A percentile compares a stretch with the other conserved stretches of the same genome.
These are phyloP conservation scores for Montipora cactus DNA, from an alignment of 64 coral and sea anemone species.

Conservation along the genomic window DNA sequence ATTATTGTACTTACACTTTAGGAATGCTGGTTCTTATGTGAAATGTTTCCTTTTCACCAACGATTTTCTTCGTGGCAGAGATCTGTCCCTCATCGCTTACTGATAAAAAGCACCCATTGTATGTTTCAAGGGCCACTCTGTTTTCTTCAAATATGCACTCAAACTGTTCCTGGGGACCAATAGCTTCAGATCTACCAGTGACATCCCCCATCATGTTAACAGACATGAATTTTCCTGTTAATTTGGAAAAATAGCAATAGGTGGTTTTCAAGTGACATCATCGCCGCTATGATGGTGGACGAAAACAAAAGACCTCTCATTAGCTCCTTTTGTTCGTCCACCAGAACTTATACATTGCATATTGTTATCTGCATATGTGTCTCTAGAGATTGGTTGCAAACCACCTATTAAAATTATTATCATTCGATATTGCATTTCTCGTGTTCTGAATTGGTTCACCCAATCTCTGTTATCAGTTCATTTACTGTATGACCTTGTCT, in stretches of 20 bases:
- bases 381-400: too few relatives aligned
- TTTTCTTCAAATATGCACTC: constrained; percentile 97
- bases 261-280: too few relatives aligned
- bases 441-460: too few relatives aligned
- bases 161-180: constrained; percentile 96
- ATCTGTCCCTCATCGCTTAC: constrained; percentile 81
- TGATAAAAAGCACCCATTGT: constrained; percentile 95
- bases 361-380: too few relatives aligned
- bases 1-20: constrained; percentile 61
- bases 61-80: constrained; percentile 79
- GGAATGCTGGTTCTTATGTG: constrained; percentile 78
- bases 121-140: constrained; percentile 87
- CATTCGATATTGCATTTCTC: too few relatives aligned
- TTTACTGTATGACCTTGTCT: too few relatives aligned
- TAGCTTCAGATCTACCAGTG: constrained; percentile 91
- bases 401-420: too few relatives aligned
- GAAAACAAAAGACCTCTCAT: too few relatives aligned
- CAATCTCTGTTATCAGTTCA: too few relatives aligned
- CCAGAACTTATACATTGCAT: too few relatives aligned
- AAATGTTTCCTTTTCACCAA: constrained; percentile 91
- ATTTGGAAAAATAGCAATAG: neutral
- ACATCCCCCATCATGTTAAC: constrained; percentile 98
- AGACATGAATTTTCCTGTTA: constrained; percentile 87
- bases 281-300: too few relatives aligned
- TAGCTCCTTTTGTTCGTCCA: too few relatives aligned